Conservation (phyloP, 2,797 vertebrate genomes). For the Hydrolagus colliei region DNA sequence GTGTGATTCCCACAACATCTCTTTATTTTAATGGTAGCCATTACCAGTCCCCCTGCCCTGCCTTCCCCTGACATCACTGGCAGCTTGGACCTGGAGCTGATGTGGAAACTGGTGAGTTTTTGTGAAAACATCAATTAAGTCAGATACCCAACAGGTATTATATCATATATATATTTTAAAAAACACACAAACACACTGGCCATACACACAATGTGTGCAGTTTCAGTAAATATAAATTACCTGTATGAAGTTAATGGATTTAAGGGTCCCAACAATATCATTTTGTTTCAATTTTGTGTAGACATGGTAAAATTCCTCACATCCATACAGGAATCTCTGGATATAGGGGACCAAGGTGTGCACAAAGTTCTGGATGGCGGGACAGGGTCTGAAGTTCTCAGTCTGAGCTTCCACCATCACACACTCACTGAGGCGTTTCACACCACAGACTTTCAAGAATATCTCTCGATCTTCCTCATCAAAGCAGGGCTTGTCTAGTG, state of each 20-base stretch:
- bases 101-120: too few relatives aligned
- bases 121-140: too few relatives aligned
- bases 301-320: constrained; percentile 47
- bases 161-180: too few relatives aligned
- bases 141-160: too few relatives aligned
- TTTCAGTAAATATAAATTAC: constrained; percentile 40
- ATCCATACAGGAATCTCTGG: constrained; percentile 61
- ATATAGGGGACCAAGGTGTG: constrained; percentile 55
- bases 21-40: too few relatives aligned
- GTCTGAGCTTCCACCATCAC: constrained; percentile 52
- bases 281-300: constrained; percentile 50
- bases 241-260: constrained; percentile 53
- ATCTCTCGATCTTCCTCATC: constrained; percentile 48
- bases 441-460: constrained; percentile 61
- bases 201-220: neutral
- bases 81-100: too few relatives aligned
- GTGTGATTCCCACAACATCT: too few relatives aligned
- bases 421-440: constrained; percentile 51
- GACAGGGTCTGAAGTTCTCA: constrained; percentile 55
- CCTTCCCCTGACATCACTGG: too few relatives aligned
- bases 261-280: constrained; percentile 51
- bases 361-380: constrained; percentile 53
- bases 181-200: neutral
- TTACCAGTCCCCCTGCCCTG: too few relatives aligned
- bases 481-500: constrained; percentile 40